Evolutionary conservation across 2,113 vertebrate species (phyloP), one percentile per base, ranked within the genome.

Genomic region (Pterocles gutturalis): DNA sequence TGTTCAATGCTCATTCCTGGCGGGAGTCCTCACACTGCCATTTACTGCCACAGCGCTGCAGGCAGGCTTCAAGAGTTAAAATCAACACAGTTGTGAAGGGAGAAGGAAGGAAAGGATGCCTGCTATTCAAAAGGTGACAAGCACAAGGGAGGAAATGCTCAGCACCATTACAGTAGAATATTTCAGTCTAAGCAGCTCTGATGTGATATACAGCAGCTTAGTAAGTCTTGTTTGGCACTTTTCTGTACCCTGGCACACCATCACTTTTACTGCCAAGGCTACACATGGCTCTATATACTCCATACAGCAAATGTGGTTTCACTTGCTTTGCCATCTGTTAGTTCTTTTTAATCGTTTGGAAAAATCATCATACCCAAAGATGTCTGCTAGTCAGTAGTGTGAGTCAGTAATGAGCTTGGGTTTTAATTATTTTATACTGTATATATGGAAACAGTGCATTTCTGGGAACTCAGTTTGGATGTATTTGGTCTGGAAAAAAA

Each of bases 361-460:
- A 92, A 67, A 83, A 55, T 45, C n/a, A 17, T 54, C 0, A 0
- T 86, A 78, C 31, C 18, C 71, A 73, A 45, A 64, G 29, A 57
- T 64, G 48, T 93, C 90, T 95, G 90, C 67, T 78, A 88, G 46
- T 75, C 55, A 75, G 94, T 87, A 90, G 53, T 24, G 7, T 80
- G 55, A 95, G 33, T 78, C 85, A 93, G 21, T 62, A 83, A 61
- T 41, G 53, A 76, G 17, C 57, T 51, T 49, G 25, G 9, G 8
- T 5, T 94, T 88, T 88, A 90, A 51, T 88, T 55, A 62, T 73
- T 91, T 91, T 69, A 28, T 73, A 62, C 9, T 25, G 36, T 57
- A 3, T 61, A 10, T 33, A 46, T 64, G 71, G 79, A 94, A 92
- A 77, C 34, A 70, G 28, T 12, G 7, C 28, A 20, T 51, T 87